These are phyloP conservation scores for Philhelius pedissequus DNA, from an alignment of 2,888 invertebrate genomes.

Conservation along the genomic window DNA sequence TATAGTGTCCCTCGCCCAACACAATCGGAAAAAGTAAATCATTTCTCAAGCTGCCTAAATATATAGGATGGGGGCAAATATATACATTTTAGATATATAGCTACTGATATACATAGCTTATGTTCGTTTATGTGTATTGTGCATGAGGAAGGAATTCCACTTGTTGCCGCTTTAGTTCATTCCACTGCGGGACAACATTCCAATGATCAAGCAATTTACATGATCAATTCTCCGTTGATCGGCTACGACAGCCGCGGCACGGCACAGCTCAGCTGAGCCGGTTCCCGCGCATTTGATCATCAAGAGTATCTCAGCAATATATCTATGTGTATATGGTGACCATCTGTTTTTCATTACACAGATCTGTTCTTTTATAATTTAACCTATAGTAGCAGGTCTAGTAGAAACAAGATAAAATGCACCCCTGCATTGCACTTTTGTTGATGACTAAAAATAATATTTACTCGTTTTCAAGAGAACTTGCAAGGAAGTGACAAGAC, in stretches of 20 bases:
- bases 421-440: too few relatives aligned
- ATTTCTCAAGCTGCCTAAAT: neutral
- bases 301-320: neutral
- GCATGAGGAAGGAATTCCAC: constrained; percentile 44
- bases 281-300: constrained; percentile 51
- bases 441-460: too few relatives aligned
- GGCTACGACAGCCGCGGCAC: constrained; percentile 12
- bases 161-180: constrained; percentile 28
- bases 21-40: constrained; percentile 13
- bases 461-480: too few relatives aligned
- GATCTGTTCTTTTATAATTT: neutral
- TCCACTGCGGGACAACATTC: constrained; percentile 48
- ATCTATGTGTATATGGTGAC: neutral
- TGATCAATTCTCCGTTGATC: constrained; percentile 58
- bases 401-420: neutral
- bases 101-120: neutral
- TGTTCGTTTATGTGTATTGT: neutral
- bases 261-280: constrained; percentile 24
- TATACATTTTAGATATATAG: too few relatives aligned
- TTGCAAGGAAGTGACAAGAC: too few relatives aligned
- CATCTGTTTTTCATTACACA: neutral
- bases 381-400: neutral
- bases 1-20: neutral
- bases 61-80: neutral
- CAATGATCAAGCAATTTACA: constrained; percentile 48